Base-by-base conservation (phyloP, 2,113 vertebrate genomes). In the Phylloscopus trochilus region DNA sequence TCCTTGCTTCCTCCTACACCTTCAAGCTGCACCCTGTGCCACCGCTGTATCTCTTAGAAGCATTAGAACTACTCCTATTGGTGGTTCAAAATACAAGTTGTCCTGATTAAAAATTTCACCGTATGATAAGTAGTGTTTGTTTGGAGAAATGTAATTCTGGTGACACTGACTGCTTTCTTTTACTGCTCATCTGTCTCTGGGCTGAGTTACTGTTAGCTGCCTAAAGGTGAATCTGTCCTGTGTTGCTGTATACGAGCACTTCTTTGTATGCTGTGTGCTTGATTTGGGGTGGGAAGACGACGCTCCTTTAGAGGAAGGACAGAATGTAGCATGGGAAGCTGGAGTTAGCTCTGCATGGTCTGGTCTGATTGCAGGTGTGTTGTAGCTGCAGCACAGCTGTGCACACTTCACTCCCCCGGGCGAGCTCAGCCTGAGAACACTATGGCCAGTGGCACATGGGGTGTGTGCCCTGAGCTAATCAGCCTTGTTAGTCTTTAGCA, bases 301-400 rank as follows among this genome's bases (percentile, higher is more conserved):
- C 3, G 9, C 14, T 63, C 10, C 56, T 58, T 68, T 47, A 76
- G 51, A 68, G 44, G 37, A 56, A 53, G 30, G 37, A 41, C 23
- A n/a, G 31, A 82, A 63, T 1, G 1, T 30, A 41, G 27, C 28
- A 22, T 20, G 27, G 47, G 37, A 46, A 58, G 37, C 27, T 15
- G 41, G 44, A 67, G 64, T 39, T 78, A 47, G 31, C n/a, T 75
- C 14, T 76, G 10, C 6, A 0, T 28, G 59, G 41, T 19, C 49
- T 27, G n/a, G 6, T 59, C n/a, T 22, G 31, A 8, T 35, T 0
- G 2, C 26, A 0, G 4, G 13, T n/a, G 23, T 59, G 39, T n/a
- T 8, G 30, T 39, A n/a, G 55, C 60, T 33, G 56, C 44, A 55
- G 24, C 11, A 1, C 39, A 70, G 4, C 43, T 51, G 33, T 15